Evolutionary conservation across 2,113 vertebrate species (phyloP).

Genomic region (Poicephalus meyeri): DNA sequence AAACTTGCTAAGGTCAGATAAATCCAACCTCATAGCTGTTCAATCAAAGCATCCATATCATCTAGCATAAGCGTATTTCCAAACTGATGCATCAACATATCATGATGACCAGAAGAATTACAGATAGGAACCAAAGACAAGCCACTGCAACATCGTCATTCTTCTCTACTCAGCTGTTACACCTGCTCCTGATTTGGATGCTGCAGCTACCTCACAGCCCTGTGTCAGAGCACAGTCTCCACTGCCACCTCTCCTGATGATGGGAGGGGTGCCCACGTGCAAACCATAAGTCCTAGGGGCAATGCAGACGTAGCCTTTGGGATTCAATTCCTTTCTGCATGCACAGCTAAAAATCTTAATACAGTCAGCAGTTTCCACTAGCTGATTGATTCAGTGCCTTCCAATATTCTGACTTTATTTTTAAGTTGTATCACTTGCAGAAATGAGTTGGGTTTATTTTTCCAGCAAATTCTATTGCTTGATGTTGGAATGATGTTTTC

Average conservation of each 20-base stretch:
- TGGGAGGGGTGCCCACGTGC: accelerated
- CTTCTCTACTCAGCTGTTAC: background rate
- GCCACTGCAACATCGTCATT: background rate
- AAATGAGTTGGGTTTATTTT: background rate
- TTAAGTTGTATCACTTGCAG: background rate
- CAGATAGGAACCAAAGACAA: background rate
- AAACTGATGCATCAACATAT: background rate
- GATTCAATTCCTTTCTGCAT: background rate
- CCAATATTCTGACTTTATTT: background rate
- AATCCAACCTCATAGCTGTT: background rate
- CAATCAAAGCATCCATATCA: background rate
- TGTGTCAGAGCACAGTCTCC: too few species aligned
- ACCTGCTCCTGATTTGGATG: background rate
- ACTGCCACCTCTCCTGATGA: background rate
- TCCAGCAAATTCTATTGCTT: background rate
- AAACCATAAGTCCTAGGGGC: background rate
- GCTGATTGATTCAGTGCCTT: background rate
- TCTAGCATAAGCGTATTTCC: background rate
- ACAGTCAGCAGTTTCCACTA: background rate
- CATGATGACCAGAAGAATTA: background rate
- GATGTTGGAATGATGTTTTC: background rate
- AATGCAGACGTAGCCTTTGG: background rate
- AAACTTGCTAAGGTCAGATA: background rate
- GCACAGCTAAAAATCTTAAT: background rate
- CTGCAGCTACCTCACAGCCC: background rate